A percentile compares a stretch with the other conserved stretches of the same genome.
phyloP scores from a whole-genome alignment of 2,888 invertebrate species.

The Frankliniella fusca region DNA sequence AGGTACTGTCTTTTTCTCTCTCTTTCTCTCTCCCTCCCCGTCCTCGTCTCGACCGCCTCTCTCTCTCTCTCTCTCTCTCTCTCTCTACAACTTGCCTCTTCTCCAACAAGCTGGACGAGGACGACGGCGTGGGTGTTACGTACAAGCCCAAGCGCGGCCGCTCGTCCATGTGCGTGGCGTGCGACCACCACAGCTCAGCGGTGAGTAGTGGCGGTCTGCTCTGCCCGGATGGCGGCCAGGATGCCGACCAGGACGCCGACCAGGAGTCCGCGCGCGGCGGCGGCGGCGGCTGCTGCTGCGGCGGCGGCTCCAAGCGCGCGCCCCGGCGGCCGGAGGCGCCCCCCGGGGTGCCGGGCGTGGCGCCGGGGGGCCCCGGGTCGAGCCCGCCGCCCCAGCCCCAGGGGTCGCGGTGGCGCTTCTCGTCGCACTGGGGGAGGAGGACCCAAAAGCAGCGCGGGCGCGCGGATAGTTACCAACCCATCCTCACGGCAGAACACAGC shows the following conservation, averaged over 20 bases:
- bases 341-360: not conserved
- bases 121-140: constrained; percentile 62
- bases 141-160: constrained; percentile 57
- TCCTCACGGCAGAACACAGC: constrained; percentile 14
- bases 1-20: constrained; percentile 35
- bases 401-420: not conserved
- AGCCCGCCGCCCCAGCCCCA: not conserved
- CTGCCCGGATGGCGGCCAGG: not conserved
- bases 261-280: not conserved
- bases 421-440: not conserved
- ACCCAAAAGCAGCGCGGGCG: not conserved
- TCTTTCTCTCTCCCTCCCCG: not conserved
- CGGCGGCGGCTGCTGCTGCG: not conserved
- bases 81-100: constrained; percentile 42
- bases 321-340: not conserved
- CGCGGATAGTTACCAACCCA: constrained; percentile 19
- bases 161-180: constrained; percentile 64
- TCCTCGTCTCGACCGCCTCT: not conserved
- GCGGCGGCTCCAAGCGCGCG: not conserved
- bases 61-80: not conserved
- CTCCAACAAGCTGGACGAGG: constrained; percentile 49
- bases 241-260: constrained; percentile 15
- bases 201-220: constrained; percentile 54
- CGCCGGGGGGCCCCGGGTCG: not conserved
- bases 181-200: constrained; percentile 69